These are phyloP conservation scores for Sesia bembeciformis DNA, from an alignment of 2,888 invertebrate species.

Conservation along the genomic window DNA sequence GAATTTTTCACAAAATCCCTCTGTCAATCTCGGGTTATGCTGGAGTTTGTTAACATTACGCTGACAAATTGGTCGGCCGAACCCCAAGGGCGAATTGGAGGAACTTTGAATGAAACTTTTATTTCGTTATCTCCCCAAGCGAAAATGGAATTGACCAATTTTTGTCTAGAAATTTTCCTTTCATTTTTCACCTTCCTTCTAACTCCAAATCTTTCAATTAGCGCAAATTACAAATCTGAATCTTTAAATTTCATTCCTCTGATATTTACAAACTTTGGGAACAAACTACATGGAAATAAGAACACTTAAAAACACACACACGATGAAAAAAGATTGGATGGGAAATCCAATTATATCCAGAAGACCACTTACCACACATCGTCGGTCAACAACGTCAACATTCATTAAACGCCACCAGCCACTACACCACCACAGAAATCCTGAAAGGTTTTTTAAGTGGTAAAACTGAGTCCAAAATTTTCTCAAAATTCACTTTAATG, in stretches of 20 bases:
- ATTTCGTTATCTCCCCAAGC: conserved; percentile 32
- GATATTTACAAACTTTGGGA: too few species aligned
- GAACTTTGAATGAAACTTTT: conserved; percentile 26
- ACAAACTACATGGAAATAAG: too few species aligned
- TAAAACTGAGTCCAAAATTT: conserved; percentile 3
- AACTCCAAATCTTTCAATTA: not conserved
- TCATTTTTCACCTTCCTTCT: conserved; percentile 2
- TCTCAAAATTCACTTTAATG: conserved; percentile 6
- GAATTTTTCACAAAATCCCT: conserved; percentile 20
- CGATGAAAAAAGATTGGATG: too few species aligned
- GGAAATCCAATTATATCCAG: not conserved
- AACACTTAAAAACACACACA: too few species aligned
- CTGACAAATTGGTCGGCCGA: conserved; percentile 27
- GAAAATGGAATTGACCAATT: conserved; percentile 11
- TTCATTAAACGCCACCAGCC: conserved; percentile 28
- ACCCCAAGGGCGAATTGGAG: conserved; percentile 10
- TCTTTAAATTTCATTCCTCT: too few species aligned
- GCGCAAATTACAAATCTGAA: too few species aligned
- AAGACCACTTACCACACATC: conserved; percentile 39
- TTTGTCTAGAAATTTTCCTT: conserved; percentile 2
- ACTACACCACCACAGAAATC: conserved; percentile 29
- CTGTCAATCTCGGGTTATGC: conserved; percentile 25
- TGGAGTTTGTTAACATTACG: conserved; percentile 18
- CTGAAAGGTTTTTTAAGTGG: not conserved
- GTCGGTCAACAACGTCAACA: conserved; percentile 38